Evolutionary conservation across 2,797 vertebrate species (phyloP), one percentile per base, ranked within the genome.

Genomic region (Microtus californicus): DNA sequence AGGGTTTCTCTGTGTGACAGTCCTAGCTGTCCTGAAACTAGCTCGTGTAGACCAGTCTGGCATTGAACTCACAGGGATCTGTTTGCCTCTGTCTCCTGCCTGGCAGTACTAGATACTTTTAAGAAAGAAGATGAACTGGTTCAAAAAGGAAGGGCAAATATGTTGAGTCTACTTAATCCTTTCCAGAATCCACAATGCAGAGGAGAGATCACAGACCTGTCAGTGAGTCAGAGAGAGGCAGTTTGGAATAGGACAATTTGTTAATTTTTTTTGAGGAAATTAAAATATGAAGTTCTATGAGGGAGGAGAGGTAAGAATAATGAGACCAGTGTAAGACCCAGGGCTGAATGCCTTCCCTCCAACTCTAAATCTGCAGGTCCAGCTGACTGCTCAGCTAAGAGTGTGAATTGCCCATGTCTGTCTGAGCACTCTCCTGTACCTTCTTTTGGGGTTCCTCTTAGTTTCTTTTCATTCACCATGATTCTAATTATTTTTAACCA

Each of bases 381-480:
- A 54, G 3, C 40, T 86, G 5, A 6, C 0, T 40, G 15, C n/a
- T 29, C 6, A 29, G 34, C 1, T 4, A 48, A 37, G 1, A 43
- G 14, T 29, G 40, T 6, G 21, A 51, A 1, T 21, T 77, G 37
- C 11, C 71, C 29, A 69, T 48, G 23, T 80, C 54, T 73, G 5
- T 1, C 5, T 21, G 34, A 31, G 7, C 14, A 91, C 48, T 77
- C 12, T 79, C 9, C 25, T 2, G 6, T 56, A 17, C 19, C n/a
- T 51, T 6, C 76, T 51, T 83, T 91, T 1, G 27, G 56, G 27
- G 2, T 73, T 3, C 54, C 21, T 79, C 86, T 12, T 54, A 69
- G 25, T 10, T 3, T 83, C 15, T 82, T 23, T 27, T 88, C 40
- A 43, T 43, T 43, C 43, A 43, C 1, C 43, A 43, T 43, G 43